Evolutionary conservation across 2,888 invertebrate genomes (phyloP), one percentile per base, ranked within the genome.

Genomic region (Andrena chrysosceles): DNA sequence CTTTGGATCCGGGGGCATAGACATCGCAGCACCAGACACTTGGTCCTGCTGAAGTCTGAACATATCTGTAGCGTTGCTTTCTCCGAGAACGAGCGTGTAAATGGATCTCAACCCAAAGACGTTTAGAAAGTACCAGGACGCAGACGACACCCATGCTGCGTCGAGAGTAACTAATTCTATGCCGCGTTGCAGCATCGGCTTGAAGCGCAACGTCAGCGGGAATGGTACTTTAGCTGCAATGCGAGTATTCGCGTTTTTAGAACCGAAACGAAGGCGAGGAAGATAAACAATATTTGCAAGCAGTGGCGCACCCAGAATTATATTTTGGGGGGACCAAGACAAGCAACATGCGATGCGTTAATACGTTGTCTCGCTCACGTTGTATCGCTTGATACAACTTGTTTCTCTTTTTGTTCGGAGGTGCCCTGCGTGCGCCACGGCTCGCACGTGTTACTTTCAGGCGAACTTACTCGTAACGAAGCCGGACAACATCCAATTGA

Each of bases 401-500:
- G n/a, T n/a, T n/a, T n/a, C n/a, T n/a, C n/a, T n/a, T n/a, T n/a
- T n/a, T n/a, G n/a, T n/a, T n/a, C n/a, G n/a, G n/a, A n/a, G n/a
- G n/a, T n/a, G n/a, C n/a, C n/a, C n/a, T n/a, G n/a, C n/a, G n/a
- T n/a, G n/a, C n/a, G n/a, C n/a, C n/a, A n/a, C n/a, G n/a, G n/a
- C n/a, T n/a, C n/a, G n/a, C n/a, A n/a, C n/a, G n/a, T n/a, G n/a
- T 23, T 3, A 59, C 33, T 29, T 2, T 16, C n/a, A 0, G 6
- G 64, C 67, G 1, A 66, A 94, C 95, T 94, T 95, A 96, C 97
- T 99, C n/a, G 99, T 99, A 52, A 99, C 98, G 93, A 99, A 99
- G 71, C 99, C 99, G 63, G 99, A 99, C 94, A 99, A 99, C 96
- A 99, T 99, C 99, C 99, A 99, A 94, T 99, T 99, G 91, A 99